phyloP scores from a whole-genome alignment of 1,140 invertebrate species.

The Luehdorfia chinensis region DNA sequence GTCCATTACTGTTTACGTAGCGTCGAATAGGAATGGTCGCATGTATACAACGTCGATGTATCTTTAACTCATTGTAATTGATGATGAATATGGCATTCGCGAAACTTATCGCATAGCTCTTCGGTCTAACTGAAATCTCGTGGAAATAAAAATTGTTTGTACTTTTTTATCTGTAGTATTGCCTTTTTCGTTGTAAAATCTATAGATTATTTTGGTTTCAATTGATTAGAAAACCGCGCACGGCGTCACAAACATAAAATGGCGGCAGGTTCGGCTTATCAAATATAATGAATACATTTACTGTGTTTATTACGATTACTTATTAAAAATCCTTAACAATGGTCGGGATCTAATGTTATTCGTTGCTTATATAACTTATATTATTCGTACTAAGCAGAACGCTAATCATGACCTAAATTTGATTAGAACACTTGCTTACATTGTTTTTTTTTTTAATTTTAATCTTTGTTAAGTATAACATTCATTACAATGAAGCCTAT shows the following conservation, averaged over 20 bases:
- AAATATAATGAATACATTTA: slow-evolving; percentile 4
- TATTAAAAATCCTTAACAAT: no score
- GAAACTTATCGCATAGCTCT: not conserved
- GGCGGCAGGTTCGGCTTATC: slow-evolving; percentile 7
- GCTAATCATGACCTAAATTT: not conserved
- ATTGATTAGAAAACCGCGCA: slow-evolving; percentile 5
- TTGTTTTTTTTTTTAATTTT: not conserved
- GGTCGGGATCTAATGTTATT: no score
- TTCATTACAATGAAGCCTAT: no score
- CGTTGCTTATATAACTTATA: not conserved
- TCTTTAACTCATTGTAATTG: not conserved
- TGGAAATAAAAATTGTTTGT: slow-evolving; percentile 2
- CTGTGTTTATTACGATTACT: not conserved
- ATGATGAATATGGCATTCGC: not conserved
- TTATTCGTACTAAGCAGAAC: not conserved
- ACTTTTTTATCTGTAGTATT: slow-evolving; percentile 2
- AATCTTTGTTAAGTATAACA: no score
- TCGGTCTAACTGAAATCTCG: slow-evolving; percentile 1
- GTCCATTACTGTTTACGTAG: slow-evolving; percentile 16
- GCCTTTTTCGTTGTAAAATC: not conserved
- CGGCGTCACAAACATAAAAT: slow-evolving; percentile 1
- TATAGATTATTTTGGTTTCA: slow-evolving; percentile 6
- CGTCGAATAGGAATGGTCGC: slow-evolving; percentile 11
- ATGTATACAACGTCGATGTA: not conserved
- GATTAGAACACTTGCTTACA: not conserved